phyloP scores from a whole-genome alignment of 2,888 invertebrate species.

The Phengaris alcon region DNA sequence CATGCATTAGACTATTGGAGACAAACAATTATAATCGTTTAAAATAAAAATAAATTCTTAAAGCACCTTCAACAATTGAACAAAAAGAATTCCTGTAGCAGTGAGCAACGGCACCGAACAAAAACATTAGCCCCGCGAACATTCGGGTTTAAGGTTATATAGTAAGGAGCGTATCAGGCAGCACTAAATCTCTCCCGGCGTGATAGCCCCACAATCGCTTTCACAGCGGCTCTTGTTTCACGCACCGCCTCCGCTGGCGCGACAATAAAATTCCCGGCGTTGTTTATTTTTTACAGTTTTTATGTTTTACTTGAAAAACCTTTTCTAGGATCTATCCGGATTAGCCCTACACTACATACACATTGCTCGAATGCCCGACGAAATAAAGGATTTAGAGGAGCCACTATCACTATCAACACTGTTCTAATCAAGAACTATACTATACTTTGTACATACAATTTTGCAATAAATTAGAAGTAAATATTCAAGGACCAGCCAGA shows the following conservation, averaged over 20 bases:
- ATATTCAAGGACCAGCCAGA: conserved; percentile 15
- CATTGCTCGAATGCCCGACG: background rate
- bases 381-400: background rate
- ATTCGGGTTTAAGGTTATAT: conserved; percentile 47
- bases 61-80: background rate
- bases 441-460: background rate
- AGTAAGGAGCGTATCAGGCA: conserved; percentile 59
- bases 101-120: conserved; percentile 6
- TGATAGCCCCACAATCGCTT: conserved; percentile 58
- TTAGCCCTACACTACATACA: conserved; percentile 15
- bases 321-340: conserved; percentile 30
- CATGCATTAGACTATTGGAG: background rate
- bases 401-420: background rate
- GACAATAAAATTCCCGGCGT: conserved; percentile 47
- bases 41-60: background rate
- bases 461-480: conserved; percentile 1
- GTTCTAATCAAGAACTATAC: conserved; percentile 1
- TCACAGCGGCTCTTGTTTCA: conserved; percentile 61
- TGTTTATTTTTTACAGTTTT: conserved; percentile 37
- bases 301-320: conserved; percentile 30
- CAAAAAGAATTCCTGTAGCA: conserved; percentile 5
- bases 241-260: conserved; percentile 59
- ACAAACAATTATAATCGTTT: background rate
- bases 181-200: conserved; percentile 60
- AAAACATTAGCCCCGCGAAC: conserved; percentile 22